Base-by-base conservation (phyloP, 1,140 invertebrate species). In the Artemia franciscana region DNA sequence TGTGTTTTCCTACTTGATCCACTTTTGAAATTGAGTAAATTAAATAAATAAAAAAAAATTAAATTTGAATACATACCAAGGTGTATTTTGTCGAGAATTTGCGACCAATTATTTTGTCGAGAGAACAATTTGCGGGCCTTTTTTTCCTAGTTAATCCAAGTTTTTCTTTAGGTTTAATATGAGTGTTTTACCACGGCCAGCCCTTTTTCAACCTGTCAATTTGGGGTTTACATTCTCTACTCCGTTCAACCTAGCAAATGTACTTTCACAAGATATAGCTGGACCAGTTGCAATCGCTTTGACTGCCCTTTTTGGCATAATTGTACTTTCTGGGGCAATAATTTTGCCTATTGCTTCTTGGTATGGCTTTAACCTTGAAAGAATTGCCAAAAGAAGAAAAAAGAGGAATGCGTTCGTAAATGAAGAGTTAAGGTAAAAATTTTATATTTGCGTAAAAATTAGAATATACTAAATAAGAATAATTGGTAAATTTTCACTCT, bases 201-300 rank as follows among this genome's bases (percentile, higher is more conserved):
- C 26, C 4, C 28, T 58, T 23, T 63, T 26, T 24, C 62, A 63
- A 24, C 62, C 62, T 5, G 26, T 63, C 23, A 57, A 63, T 25
- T 27, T 63, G n/a, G 62, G 62, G 39, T 63, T 63, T 9, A 56
- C 57, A 26, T 63, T 63, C 25, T 58, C 62, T n/a, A 63, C 62
- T 9, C 62, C 62, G 24, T 58, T 59, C 24, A 59, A 63, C 15
- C 28, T 63, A 24, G 62, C 62, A 1, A 63, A 63, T 23, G 58
- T 57, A 3, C 58, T 63, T 27, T 28, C 57, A 5, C 57, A 59
- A 24, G 30, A 27, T 25, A 57, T 63, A n/a, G 62, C 26, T 5
- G 62, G 62, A 7, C 62, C 62, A 21, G 12, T 63, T 26, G 27
- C 57, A 15, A 24, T 63, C 21, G 62, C 27, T 51, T 58, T 63